Conservation (phyloP, 2,888 invertebrate species). For the Cantharis lateralis region DNA sequence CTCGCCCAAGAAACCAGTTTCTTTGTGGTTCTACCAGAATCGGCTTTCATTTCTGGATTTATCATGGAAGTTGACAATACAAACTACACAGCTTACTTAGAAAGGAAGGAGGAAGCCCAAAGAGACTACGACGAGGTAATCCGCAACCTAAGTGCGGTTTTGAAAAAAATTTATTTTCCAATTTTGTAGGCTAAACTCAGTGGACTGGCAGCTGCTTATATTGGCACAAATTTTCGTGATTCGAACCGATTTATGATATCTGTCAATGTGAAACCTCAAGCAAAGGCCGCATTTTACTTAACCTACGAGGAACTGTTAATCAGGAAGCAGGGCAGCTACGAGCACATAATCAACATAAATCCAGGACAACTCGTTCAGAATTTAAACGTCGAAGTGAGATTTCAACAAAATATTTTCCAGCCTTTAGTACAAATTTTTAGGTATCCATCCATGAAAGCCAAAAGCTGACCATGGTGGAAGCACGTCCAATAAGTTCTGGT, state of each 20-base stretch:
- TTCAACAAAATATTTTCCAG: not conserved
- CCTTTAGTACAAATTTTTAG: slow-evolving; percentile 29
- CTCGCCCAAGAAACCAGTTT: slow-evolving; percentile 67
- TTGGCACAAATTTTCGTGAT: slow-evolving; percentile 67
- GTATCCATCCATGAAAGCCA: slow-evolving; percentile 68
- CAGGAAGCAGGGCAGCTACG: slow-evolving; percentile 69
- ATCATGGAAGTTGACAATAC: slow-evolving; percentile 68
- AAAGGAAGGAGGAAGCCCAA: slow-evolving; percentile 68
- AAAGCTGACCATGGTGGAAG: slow-evolving; percentile 63
- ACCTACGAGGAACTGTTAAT: slow-evolving; percentile 74
- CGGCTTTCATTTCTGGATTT: slow-evolving; percentile 72
- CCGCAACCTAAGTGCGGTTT: not conserved
- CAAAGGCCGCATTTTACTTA: slow-evolving; percentile 68
- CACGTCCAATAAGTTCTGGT: slow-evolving; percentile 67
- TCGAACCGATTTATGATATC: slow-evolving; percentile 72
- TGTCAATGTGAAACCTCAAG: slow-evolving; percentile 67
- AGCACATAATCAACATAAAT: slow-evolving; percentile 70
- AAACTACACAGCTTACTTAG: slow-evolving; percentile 66
- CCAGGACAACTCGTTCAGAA: slow-evolving; percentile 69
- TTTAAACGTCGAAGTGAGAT: slow-evolving; percentile 60
- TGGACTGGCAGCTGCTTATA: slow-evolving; percentile 66
- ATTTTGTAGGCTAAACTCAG: slow-evolving; percentile 59
- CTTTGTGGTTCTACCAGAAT: slow-evolving; percentile 68
- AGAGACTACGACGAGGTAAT: slow-evolving; percentile 51
- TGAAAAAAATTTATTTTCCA: not conserved